Percentiles rank a stretch among this genome's conserved stretches.
phyloP scores from a whole-genome alignment of 2,888 invertebrate genomes.

The Caenorhabditis angaria region DNA sequence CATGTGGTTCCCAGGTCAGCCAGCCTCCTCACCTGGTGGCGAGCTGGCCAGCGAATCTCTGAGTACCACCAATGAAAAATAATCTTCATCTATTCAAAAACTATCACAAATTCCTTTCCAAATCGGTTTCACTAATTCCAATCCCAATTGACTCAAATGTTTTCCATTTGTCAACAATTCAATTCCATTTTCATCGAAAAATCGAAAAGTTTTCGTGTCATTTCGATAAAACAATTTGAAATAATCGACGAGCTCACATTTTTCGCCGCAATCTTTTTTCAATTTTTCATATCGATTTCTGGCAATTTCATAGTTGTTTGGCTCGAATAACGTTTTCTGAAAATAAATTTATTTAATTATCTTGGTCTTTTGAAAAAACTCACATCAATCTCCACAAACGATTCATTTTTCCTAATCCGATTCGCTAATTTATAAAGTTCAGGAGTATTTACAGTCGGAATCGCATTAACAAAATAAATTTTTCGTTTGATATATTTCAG shows the following conservation, averaged over 20 bases:
- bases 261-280: too few species aligned
- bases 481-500: conserved; percentile 13
- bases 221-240: too few species aligned
- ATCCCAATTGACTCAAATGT: conserved; percentile 8
- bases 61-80: too few species aligned
- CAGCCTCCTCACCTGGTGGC: too few species aligned
- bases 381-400: conserved; percentile 12
- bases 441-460: conserved; percentile 4
- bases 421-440: conserved; percentile 1
- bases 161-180: conserved; percentile 9
- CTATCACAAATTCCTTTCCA: too few species aligned
- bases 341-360: too few species aligned
- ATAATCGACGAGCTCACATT: too few species aligned
- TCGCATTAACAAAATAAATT: conserved; percentile 16
- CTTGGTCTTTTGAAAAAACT: not conserved
- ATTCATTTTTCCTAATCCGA: conserved; percentile 4
- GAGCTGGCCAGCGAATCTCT: too few species aligned
- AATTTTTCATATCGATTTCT: too few species aligned
- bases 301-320: too few species aligned
- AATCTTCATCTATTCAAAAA: too few species aligned
- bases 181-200: conserved; percentile 13
- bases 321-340: not conserved
- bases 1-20: too few species aligned
- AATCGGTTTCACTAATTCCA: conserved; percentile 9
- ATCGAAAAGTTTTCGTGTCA: conserved; percentile 9